A percentile compares a stretch with the other conserved stretches of the same genome.
Evolutionary conservation across 2,113 vertebrate species (phyloP).

Genomic region (Brienomyrus brachyistius): DNA sequence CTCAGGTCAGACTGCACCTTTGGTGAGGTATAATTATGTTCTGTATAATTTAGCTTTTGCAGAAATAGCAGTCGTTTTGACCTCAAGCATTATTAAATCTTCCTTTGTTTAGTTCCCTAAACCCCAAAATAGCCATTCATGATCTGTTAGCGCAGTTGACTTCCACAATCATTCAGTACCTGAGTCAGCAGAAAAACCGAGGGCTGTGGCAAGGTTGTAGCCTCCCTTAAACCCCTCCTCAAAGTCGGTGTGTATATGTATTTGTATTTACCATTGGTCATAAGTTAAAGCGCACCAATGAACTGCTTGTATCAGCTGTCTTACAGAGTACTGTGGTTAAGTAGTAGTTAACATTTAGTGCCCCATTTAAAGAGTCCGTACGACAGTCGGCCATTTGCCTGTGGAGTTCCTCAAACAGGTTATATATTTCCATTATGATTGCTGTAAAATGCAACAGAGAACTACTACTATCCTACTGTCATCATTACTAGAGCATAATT

Average conservation of each 20-base stretch:
- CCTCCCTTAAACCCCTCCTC: not conserved
- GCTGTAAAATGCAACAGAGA: not conserved
- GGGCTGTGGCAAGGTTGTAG: not conserved
- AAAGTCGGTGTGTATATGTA: too few species aligned
- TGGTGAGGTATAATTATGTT: slow-evolving; percentile 8
- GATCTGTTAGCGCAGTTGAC: not conserved
- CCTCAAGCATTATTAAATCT: slow-evolving; percentile 3
- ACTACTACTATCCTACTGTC: not conserved
- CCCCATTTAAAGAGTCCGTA: not conserved
- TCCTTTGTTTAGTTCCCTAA: not conserved
- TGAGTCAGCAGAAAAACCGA: not conserved
- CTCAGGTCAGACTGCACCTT: not conserved
- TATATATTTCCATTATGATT: not conserved
- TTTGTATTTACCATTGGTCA: not conserved
- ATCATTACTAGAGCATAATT: not conserved
- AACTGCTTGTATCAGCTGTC: not conserved
- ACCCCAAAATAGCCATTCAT: slow-evolving; percentile 10
- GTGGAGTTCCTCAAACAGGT: not conserved
- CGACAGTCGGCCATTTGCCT: not conserved
- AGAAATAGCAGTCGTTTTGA: not conserved
- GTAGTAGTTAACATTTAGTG: not conserved
- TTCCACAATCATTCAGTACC: not conserved
- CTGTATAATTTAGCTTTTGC: slow-evolving; percentile 6
- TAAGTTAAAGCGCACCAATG: not conserved
- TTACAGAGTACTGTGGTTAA: not conserved